These are phyloP conservation scores for Daktulosphaira vitifoliae DNA, from an alignment of 1,140 invertebrate species.

Conservation along the genomic window DNA sequence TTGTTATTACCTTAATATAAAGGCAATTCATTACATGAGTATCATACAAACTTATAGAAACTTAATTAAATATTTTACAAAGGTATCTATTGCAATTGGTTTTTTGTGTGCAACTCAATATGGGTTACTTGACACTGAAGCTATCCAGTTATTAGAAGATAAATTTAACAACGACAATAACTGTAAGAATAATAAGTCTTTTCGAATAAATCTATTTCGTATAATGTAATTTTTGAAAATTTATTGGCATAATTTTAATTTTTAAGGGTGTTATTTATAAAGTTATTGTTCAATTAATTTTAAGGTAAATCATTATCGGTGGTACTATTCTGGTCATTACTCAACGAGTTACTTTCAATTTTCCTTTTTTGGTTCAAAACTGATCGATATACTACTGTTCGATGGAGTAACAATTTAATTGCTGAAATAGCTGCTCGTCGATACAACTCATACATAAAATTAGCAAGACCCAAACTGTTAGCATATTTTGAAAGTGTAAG, in stretches of 20 bases:
- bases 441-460: not conserved
- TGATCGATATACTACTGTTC: conserved; percentile 52
- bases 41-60: no score
- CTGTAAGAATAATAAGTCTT: no score
- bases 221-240: no score
- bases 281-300: no score
- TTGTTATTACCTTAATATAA: not conserved
- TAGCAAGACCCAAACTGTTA: not conserved
- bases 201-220: no score
- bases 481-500: not conserved
- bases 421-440: not conserved
- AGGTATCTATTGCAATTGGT: conserved; percentile 1
- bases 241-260: no score
- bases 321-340: conserved; percentile 57
- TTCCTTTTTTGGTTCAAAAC: conserved; percentile 55
- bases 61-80: not conserved
- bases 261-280: no score
- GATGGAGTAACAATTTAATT: conserved; percentile 55
- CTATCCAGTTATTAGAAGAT: conserved; percentile 64
- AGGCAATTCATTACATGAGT: no score
- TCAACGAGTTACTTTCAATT: conserved; percentile 54
- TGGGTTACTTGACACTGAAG: conserved; percentile 64
- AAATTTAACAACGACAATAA: conserved; percentile 44
- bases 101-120: conserved; percentile 39
- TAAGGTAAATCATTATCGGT: conserved; percentile 56